Conservation (phyloP, 2,888 invertebrate genomes). For the Morpho achilles region DNA sequence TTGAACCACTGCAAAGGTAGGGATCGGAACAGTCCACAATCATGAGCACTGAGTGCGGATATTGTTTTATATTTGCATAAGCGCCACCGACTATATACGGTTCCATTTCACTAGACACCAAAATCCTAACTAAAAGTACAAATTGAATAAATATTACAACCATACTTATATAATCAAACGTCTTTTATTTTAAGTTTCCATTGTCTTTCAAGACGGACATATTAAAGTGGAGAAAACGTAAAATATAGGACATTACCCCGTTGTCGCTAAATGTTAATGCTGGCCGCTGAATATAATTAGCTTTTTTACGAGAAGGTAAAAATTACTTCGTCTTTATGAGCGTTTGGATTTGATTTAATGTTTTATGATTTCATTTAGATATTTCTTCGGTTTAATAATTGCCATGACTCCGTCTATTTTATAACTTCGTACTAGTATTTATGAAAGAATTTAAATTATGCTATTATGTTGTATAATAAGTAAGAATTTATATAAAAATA, state of each 20-base stretch:
- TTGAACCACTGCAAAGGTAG: slow-evolving; percentile 33
- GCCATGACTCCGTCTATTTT: neutral
- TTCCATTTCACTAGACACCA: slow-evolving; percentile 20
- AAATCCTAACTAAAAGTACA: slow-evolving; percentile 17
- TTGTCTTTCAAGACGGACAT: neutral
- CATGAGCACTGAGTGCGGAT: slow-evolving; percentile 30
- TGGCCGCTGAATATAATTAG: slow-evolving; percentile 2
- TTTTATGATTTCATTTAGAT: slow-evolving; percentile 1
- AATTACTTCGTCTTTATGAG: slow-evolving; percentile 13
- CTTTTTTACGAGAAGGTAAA: slow-evolving; percentile 12
- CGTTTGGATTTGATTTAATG: slow-evolving; percentile 7
- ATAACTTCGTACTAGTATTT: too few relatives aligned
- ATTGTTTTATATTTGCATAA: slow-evolving; percentile 20
- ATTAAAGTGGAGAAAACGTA: neutral
- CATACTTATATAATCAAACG: neutral
- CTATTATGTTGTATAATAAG: too few relatives aligned
- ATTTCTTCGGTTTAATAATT: neutral
- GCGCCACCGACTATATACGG: slow-evolving; percentile 28
- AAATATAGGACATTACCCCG: neutral
- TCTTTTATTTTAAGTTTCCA: neutral
- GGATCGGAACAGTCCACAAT: slow-evolving; percentile 22
- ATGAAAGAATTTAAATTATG: too few relatives aligned
- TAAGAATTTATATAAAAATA: too few relatives aligned
- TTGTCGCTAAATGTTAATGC: slow-evolving; percentile 1
- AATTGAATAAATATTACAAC: neutral